These are phyloP conservation scores for Charadrius vociferus DNA, from an alignment of 2,113 vertebrate genomes.

Conservation along the genomic window DNA sequence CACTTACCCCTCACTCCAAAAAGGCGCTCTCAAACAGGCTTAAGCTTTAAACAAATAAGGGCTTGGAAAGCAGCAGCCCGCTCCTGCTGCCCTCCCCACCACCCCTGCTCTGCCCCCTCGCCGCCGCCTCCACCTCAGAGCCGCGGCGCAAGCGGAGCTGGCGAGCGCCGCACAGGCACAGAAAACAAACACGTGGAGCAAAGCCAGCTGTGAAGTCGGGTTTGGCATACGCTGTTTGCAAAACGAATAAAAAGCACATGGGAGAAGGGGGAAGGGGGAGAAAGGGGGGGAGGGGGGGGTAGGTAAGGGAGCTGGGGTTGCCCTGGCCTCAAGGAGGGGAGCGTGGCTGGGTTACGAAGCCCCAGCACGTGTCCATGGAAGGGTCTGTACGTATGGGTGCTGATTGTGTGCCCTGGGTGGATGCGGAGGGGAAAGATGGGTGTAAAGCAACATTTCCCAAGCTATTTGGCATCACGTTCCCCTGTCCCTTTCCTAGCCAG, in stretches of 20 bases:
- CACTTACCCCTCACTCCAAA: conserved; percentile 72
- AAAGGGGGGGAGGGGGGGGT: neutral
- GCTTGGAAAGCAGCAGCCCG: conserved; percentile 65
- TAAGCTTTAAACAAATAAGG: conserved; percentile 78
- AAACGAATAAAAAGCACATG: conserved; percentile 38
- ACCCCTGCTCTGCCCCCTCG: neutral
- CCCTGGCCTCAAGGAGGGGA: too few relatives aligned
- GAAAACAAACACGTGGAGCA: conserved; percentile 74
- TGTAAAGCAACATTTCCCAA: neutral
- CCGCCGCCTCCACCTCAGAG: neutral
- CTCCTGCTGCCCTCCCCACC: conserved; percentile 34
- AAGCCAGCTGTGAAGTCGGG: conserved; percentile 64
- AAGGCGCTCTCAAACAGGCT: conserved; percentile 66
- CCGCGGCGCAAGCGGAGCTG: conserved; percentile 7
- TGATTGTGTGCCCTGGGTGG: accelerated
- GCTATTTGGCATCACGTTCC: neutral
- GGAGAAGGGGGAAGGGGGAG: neutral
- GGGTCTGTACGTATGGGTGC: accelerated
- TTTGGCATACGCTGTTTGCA: conserved; percentile 52
- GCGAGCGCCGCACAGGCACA: conserved; percentile 34
- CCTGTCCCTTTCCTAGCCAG: neutral
- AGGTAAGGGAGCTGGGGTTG: neutral
- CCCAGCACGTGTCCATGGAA: accelerated
- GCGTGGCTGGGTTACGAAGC: neutral
- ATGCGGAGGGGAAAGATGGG: neutral